These are phyloP conservation scores for Lagorchestes hirsutus DNA, from an alignment of 2,797 vertebrate species.

Conservation along the genomic window DNA sequence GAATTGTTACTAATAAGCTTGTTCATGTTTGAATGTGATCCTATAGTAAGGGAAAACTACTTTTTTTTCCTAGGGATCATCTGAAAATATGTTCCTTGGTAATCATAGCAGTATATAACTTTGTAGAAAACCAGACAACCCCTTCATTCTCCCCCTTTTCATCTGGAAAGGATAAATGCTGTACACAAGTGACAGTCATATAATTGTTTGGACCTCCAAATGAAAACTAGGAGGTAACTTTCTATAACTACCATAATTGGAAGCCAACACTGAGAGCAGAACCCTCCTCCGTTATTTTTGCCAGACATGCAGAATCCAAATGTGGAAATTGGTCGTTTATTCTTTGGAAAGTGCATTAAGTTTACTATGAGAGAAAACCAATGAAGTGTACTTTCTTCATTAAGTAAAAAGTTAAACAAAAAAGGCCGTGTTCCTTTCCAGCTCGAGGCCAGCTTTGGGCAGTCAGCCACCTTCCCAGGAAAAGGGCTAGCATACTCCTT, in stretches of 20 bases:
- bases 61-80: neutral
- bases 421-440: conserved; percentile 39
- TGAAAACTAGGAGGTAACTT: conserved; percentile 39
- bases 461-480: neutral
- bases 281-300: neutral
- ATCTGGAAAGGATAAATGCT: neutral
- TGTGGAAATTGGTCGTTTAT: neutral
- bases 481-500: neutral
- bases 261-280: neutral
- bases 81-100: neutral
- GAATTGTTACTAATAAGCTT: neutral
- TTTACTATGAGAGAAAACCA: neutral
- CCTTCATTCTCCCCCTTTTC: neutral
- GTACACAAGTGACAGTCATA: neutral
- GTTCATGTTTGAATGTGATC: neutral
- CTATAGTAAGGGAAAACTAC: neutral
- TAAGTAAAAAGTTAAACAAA: conserved; percentile 1
- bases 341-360: neutral
- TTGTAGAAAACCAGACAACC: neutral
- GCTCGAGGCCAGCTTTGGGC: neutral
- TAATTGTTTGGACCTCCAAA: conserved; percentile 33
- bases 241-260: neutral
- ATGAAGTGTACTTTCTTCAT: neutral
- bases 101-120: neutral
- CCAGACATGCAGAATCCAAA: neutral